A percentile compares a stretch with the other conserved stretches of the same genome.
phyloP scores from a whole-genome alignment of 2,797 vertebrate genomes.

The Propithecus deckenii region DNA sequence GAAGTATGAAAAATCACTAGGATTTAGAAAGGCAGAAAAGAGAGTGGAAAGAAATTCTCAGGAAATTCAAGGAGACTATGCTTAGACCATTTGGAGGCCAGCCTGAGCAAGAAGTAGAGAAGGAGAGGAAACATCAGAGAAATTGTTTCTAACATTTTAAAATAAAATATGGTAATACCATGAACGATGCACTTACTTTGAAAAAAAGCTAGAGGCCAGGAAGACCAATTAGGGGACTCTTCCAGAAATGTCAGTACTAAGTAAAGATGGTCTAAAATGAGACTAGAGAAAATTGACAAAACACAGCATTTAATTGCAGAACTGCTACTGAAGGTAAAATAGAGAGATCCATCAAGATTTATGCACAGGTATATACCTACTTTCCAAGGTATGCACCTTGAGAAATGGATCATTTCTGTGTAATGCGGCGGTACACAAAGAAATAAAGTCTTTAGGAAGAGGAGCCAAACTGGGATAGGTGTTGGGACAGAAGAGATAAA shows the following conservation, averaged over 20 bases:
- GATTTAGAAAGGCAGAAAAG: background rate
- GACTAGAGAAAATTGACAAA: background rate
- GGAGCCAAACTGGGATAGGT: background rate
- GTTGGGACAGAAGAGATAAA: background rate
- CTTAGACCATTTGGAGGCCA: background rate
- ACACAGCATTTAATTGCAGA: background rate
- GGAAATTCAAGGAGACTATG: background rate
- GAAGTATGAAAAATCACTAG: background rate
- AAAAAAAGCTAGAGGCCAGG: background rate
- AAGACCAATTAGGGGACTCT: background rate
- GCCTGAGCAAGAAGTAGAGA: background rate
- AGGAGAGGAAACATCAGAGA: background rate
- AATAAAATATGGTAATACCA: background rate
- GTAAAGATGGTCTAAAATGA: background rate
- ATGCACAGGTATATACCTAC: background rate
- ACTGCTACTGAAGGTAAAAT: background rate
- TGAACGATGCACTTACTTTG: background rate
- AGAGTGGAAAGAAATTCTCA: background rate
- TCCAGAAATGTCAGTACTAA: background rate
- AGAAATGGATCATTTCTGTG: background rate
- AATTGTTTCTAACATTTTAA: background rate
- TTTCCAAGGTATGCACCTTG: background rate
- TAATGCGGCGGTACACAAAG: background rate
- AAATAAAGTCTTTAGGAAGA: background rate
- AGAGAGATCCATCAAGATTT: background rate